These are phyloP conservation scores for Brachystomella parvula DNA, from an alignment of 1,140 invertebrate genomes.

Conservation along the genomic window DNA sequence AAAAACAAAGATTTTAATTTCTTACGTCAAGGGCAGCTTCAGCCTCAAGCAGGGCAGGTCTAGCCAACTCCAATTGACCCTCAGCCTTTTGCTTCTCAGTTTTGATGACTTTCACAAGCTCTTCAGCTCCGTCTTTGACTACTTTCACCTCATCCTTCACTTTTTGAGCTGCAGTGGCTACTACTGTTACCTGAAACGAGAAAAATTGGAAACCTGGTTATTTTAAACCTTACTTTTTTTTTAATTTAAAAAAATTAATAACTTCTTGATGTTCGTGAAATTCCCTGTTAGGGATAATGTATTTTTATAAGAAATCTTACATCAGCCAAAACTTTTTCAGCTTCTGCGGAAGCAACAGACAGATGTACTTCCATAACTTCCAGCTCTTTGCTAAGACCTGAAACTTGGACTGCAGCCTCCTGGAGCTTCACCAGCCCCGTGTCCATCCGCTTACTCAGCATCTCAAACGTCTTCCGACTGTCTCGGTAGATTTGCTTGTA, in stretches of 20 bases:
- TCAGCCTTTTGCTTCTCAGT: slow-evolving; percentile 85
- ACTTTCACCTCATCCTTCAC: slow-evolving; percentile 92
- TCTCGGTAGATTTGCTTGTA: slow-evolving; percentile 85
- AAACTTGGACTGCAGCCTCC: slow-evolving; percentile 86
- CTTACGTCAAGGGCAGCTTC: slow-evolving; percentile 70
- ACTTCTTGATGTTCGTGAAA: too few species aligned
- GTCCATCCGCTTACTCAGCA: slow-evolving; percentile 85
- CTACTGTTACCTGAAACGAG: slow-evolving; percentile 71
- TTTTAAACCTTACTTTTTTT: not conserved
- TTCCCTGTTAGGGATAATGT: too few species aligned
- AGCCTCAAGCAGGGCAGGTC: slow-evolving; percentile 85
- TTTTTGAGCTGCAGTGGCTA: slow-evolving; percentile 86
- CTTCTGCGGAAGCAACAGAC: slow-evolving; percentile 75
- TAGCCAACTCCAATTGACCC: slow-evolving; percentile 79
- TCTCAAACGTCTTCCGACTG: slow-evolving; percentile 78
- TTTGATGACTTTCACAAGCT: slow-evolving; percentile 79
- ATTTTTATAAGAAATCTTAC: too few species aligned
- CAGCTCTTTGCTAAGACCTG: slow-evolving; percentile 80
- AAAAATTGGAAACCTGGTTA: slow-evolving; percentile 49
- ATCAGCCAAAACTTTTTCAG: slow-evolving; percentile 72
- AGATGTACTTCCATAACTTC: slow-evolving; percentile 90
- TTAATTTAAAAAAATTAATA: slow-evolving; percentile 23
- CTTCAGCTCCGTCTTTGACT: slow-evolving; percentile 90
- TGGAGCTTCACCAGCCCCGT: slow-evolving; percentile 84
- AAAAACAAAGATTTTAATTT: not conserved